phyloP scores from a whole-genome alignment of 37 sponge, comb jelly and placozoan genomes.

The Diacarnus erythraeanus region DNA sequence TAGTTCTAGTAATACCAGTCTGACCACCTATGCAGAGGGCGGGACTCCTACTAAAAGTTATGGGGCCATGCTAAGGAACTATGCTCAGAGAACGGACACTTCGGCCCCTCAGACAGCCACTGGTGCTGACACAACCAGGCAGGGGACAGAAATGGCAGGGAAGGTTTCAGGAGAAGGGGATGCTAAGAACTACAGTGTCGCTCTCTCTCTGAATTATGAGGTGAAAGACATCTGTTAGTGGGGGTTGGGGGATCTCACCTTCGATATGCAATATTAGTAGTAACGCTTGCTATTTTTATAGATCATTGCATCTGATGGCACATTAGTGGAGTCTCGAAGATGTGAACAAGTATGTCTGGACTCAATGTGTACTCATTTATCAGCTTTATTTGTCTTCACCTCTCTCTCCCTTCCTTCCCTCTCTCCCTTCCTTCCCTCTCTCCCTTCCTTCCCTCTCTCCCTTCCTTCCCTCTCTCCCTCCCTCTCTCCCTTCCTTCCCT shows the following conservation, averaged over 20 bases:
- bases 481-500: background rate
- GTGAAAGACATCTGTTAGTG: background rate
- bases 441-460: background rate
- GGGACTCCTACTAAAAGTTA: slow-evolving; percentile 13
- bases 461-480: background rate
- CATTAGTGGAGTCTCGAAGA: background rate
- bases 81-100: slow-evolving; percentile 9
- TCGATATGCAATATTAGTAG: background rate
- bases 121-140: too few species aligned
- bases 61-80: slow-evolving; percentile 30
- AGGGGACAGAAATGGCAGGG: background rate
- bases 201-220: slow-evolving; percentile 45
- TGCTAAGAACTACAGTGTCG: slow-evolving; percentile 10
- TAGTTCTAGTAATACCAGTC: background rate
- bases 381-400: background rate
- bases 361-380: background rate
- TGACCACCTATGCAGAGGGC: background rate
- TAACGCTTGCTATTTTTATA: background rate
- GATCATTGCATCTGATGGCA: background rate
- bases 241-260: background rate
- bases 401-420: background rate
- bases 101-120: background rate
- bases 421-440: background rate
- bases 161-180: background rate
- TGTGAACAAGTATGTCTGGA: background rate